Evolutionary conservation across 2,888 invertebrate genomes (phyloP), one percentile per base, ranked within the genome.

Genomic region (Phaonia tiefii): DNA sequence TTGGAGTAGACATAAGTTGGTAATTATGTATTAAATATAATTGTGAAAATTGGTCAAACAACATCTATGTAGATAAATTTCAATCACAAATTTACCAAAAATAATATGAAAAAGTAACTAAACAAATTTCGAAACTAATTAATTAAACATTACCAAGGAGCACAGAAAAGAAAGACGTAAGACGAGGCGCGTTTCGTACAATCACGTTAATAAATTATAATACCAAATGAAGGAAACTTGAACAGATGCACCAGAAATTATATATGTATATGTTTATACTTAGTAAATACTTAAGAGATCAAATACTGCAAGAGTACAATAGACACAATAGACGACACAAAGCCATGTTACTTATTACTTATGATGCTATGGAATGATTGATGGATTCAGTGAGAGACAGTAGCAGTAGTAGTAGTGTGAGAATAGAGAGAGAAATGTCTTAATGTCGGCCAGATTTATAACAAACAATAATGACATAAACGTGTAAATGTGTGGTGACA

Each of bases 81-180:
- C n/a, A 49, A 44, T 44, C 31, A 3, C 31, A 31, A 31, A 31
- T 31, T 31, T 31, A 31, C 31, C 31, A 31, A 31, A 31, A 5
- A 31, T 5, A 31, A 31, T 8, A 8, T 31, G 3, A 5, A 31
- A 31, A 31, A 31, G 31, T 5, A 31, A 31, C 8, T 31, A 31
- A 8, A 31, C 8, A 8, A 31, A 54, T 25, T 54, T 22, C 13
- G 54, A 25, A 54, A 54, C 54, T 54, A 54, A 54, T 54, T 13
- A 54, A 54, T 54, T 13, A 54, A 54, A 54, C 54, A 54, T 54
- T 54, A 54, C 54, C 31, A 31, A n/a, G 31, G 31, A 31, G 8
- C 31, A 31, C 8, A 31, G n/a, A n/a, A n/a, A 31, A 31, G 8
- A 3, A 8, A 31, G 31, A 31, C 8, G 3, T 31, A 31, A 31